Evolutionary conservation across 2,113 vertebrate species (phyloP).

Genomic region (Brienomyrus brachyistius): DNA sequence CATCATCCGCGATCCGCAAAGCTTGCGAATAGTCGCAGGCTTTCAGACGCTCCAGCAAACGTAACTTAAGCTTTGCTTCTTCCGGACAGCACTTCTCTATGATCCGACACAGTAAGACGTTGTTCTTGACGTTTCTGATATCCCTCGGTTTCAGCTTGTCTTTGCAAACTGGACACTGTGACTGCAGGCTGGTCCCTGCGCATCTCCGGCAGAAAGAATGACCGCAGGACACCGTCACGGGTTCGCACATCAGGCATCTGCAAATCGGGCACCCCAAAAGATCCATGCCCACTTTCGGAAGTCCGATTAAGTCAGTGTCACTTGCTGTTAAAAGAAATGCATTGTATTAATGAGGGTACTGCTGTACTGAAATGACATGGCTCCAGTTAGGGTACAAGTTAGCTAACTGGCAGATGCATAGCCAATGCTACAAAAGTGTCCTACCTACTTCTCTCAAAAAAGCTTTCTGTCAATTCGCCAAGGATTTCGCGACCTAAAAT

Average conservation of each 20-base stretch:
- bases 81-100: slow-evolving; percentile 65
- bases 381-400: background rate
- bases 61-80: slow-evolving; percentile 47
- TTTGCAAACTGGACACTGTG: slow-evolving; percentile 64
- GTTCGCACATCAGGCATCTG: slow-evolving; percentile 65
- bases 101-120: slow-evolving; percentile 65
- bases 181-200: slow-evolving; percentile 44
- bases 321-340: background rate
- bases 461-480: background rate
- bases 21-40: slow-evolving; percentile 58
- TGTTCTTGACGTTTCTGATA: slow-evolving; percentile 47
- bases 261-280: slow-evolving; percentile 70
- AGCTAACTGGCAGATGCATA: background rate
- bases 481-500: background rate
- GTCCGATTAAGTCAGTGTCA: background rate
- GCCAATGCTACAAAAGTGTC: background rate
- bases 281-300: slow-evolving; percentile 50
- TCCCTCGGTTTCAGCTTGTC: slow-evolving; percentile 55
- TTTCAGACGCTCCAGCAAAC: slow-evolving; percentile 53
- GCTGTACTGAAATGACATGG: background rate
- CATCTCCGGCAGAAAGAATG: slow-evolving; percentile 76
- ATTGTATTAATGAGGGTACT: background rate
- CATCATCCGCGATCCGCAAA: slow-evolving; percentile 56
- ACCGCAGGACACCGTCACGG: slow-evolving; percentile 72
- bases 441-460: background rate